Evolutionary conservation across 2,113 vertebrate genomes (phyloP), one percentile per base, ranked within the genome.

Genomic region (Heteronetta atricapilla): DNA sequence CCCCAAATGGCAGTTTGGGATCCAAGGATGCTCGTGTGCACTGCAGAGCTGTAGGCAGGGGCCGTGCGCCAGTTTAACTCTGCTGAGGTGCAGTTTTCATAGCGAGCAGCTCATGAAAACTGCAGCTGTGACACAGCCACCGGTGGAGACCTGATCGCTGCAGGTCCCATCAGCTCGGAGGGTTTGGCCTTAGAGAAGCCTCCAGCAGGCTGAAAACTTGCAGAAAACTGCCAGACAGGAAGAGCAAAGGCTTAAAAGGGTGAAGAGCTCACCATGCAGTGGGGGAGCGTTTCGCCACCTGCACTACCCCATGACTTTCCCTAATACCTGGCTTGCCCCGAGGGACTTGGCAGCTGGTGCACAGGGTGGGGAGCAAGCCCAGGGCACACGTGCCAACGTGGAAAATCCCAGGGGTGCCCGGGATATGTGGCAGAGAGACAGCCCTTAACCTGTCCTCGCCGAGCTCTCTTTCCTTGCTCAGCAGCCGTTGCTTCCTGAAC

Each of bases 301-400:
- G 21, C 7, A 1, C 73, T 44, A 34, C 38, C 48, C 55, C 21
- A 0, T 6, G 19, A 55, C 72, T 48, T 46, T 46, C 38, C 34
- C 56, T n/a, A 42, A 0, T 34, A 55, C 73, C 34, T 0, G 44
- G 33, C 88, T 88, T 67, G 34, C 83, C 92, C 3, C 1, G 7
- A 48, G 83, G 75, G 70, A 29, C 26, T 88, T 94, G 95, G 87
- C 93, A 93, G 70, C 55, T 14, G 53, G 58, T 80, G 58, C 66
- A 38, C 11, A 64, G 83, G 70, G 62, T 68, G 75, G 19, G 56
- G 89, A 94, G 67, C 22, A 40, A 21, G 56, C 83, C 75, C 84
- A 46, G 82, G 69, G 63, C 72, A 70, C 33, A n/a, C 29, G 34
- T 52, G 34, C 48, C 70, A 77, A 34, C 6, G 3, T 90, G 92